Conservation (phyloP, 2,888 invertebrate genomes). For the Coelogynopora nodosa region DNA sequence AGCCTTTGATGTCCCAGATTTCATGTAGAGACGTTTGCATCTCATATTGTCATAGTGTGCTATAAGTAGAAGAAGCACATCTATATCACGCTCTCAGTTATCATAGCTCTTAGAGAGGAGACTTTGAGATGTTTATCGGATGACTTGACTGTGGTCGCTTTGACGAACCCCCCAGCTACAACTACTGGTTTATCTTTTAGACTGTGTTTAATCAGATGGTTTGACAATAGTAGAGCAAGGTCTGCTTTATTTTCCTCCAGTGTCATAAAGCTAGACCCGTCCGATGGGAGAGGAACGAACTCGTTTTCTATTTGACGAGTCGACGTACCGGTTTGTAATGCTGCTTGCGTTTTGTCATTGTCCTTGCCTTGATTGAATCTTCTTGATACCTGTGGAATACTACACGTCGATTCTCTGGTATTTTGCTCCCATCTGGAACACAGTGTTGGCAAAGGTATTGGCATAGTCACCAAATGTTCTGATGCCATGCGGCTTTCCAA, state of each 20-base stretch:
- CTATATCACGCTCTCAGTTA: too few species aligned
- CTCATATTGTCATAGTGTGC: too few species aligned
- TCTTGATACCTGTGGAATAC: background rate
- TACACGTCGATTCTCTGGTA: background rate
- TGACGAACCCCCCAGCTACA: conserved; percentile 40
- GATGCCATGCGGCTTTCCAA: background rate
- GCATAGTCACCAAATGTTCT: conserved; percentile 25
- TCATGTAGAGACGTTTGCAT: too few species aligned
- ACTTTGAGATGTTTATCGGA: too few species aligned
- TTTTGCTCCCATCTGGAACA: background rate
- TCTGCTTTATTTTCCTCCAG: background rate
- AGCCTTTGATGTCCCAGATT: too few species aligned
- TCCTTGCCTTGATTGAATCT: background rate
- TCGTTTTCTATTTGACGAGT: background rate
- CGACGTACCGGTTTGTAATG: too few species aligned
- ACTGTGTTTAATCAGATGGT: background rate
- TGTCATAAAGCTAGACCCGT: background rate
- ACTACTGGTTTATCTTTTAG: conserved; percentile 37
- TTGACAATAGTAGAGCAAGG: background rate
- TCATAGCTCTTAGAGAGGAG: too few species aligned
- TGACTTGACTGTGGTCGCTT: conserved; percentile 42
- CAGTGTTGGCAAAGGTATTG: conserved; percentile 12
- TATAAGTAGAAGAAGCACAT: too few species aligned
- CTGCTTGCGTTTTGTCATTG: background rate
- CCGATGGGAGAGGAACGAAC: background rate